Conservation (phyloP, 2,888 invertebrate species). For the Leptopilina myrica region DNA sequence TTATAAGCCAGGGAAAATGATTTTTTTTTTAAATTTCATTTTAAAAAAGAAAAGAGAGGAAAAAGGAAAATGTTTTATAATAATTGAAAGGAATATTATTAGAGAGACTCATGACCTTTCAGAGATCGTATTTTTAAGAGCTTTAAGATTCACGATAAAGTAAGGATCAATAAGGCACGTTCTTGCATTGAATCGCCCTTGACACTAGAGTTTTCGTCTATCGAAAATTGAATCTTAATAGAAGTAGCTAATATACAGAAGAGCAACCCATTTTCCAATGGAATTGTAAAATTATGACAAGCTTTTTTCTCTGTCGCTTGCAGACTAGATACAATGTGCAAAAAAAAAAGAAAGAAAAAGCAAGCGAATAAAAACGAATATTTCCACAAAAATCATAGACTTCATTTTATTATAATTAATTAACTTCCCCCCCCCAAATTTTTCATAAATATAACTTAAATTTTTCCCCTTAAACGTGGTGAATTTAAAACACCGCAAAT, state of each 20-base stretch:
- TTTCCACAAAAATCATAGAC: background rate
- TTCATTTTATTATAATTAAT: background rate
- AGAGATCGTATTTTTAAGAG: slow-evolving; percentile 48
- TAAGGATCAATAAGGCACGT: slow-evolving; percentile 68
- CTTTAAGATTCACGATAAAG: slow-evolving; percentile 63
- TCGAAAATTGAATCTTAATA: slow-evolving; percentile 73
- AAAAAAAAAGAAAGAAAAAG: background rate
- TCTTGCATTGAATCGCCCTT: slow-evolving; percentile 62
- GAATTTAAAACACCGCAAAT: too few species aligned
- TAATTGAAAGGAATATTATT: background rate
- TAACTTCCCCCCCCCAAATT: too few species aligned
- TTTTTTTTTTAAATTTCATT: too few species aligned
- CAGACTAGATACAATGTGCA: slow-evolving; percentile 9
- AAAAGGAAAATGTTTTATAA: background rate
- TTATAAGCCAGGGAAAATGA: too few species aligned
- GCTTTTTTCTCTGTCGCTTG: slow-evolving; percentile 17
- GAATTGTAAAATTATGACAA: slow-evolving; percentile 24
- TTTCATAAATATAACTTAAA: too few species aligned
- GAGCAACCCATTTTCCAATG: slow-evolving; percentile 12
- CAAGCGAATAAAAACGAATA: background rate
- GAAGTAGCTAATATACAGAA: slow-evolving; percentile 52
- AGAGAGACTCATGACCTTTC: background rate
- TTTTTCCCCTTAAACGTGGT: too few species aligned
- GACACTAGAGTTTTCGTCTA: slow-evolving; percentile 62
- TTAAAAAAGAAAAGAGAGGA: too few species aligned